A percentile compares a stretch with the other conserved stretches of the same genome.
These are phyloP conservation scores for Dermatemys mawii DNA, from an alignment of 2,113 vertebrate genomes.

Conservation along the genomic window DNA sequence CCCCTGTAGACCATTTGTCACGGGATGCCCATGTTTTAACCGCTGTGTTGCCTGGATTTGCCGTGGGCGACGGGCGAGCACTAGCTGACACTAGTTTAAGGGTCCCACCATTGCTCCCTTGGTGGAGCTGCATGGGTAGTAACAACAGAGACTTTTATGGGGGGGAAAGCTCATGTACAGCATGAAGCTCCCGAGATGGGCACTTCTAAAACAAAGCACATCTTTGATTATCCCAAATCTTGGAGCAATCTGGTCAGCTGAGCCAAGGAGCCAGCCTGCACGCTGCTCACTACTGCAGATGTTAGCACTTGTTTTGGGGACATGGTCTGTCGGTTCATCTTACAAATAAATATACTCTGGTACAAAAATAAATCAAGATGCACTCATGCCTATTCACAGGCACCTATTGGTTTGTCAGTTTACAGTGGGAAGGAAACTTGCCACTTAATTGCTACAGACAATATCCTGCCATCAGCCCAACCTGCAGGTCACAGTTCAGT, in stretches of 20 bases:
- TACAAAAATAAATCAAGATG: slow-evolving; percentile 31
- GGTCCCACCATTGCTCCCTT: background rate
- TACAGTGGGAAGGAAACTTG: background rate
- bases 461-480: background rate
- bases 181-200: background rate
- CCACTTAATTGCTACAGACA: background rate
- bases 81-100: background rate
- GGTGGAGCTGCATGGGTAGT: background rate
- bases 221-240: background rate
- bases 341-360: background rate
- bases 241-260: background rate
- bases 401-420: slow-evolving; percentile 24
- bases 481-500: background rate
- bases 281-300: background rate
- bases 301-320: slow-evolving; percentile 11
- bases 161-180: background rate
- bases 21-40: background rate
- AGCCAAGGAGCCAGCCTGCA: background rate
- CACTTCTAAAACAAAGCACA: background rate
- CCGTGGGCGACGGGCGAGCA: background rate
- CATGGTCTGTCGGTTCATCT: slow-evolving; percentile 12
- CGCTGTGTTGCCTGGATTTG: background rate
- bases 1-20: accelerated
- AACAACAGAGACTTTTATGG: background rate
- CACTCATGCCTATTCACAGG: slow-evolving; percentile 40